Conservation (phyloP, 1,140 invertebrate genomes). For the Magallana ariakensis region DNA sequence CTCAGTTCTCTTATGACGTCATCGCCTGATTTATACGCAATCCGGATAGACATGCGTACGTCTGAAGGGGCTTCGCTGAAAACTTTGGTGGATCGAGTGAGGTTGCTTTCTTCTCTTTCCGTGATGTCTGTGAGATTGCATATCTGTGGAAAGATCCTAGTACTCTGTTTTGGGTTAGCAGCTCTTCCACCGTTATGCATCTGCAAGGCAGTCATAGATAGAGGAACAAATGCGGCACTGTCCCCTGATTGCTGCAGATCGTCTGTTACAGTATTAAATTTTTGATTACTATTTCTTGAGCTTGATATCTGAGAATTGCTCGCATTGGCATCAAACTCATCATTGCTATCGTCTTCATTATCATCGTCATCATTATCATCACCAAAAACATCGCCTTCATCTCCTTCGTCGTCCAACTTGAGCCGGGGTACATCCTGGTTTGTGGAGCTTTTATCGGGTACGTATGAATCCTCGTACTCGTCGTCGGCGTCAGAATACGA, state of each 20-base stretch:
- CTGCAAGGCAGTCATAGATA: slow-evolving; percentile 36
- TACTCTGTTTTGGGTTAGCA: background rate
- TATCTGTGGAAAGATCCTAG: background rate
- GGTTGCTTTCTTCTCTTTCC: slow-evolving; percentile 50
- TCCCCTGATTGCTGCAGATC: background rate
- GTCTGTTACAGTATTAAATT: background rate
- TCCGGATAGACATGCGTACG: slow-evolving; percentile 48
- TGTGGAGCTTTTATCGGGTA: background rate
- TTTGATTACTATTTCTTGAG: background rate
- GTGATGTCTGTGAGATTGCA: slow-evolving; percentile 49
- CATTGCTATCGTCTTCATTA: background rate
- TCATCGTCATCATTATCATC: background rate
- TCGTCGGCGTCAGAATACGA: background rate
- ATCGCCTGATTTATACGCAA: slow-evolving; percentile 44
- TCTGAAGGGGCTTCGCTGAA: slow-evolving; percentile 37
- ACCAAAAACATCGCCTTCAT: background rate
- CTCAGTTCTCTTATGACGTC: slow-evolving; percentile 35
- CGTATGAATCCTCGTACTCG: background rate
- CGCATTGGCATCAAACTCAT: too few relatives aligned
- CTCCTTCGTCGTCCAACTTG: background rate
- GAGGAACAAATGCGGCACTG: background rate
- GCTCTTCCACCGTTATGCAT: slow-evolving; percentile 26
- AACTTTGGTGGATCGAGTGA: slow-evolving; percentile 39
- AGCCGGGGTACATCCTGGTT: slow-evolving; percentile 9
- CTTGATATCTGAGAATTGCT: background rate